Evolutionary conservation across 2,113 vertebrate species (phyloP).

Genomic region (Condylura cristata): DNA sequence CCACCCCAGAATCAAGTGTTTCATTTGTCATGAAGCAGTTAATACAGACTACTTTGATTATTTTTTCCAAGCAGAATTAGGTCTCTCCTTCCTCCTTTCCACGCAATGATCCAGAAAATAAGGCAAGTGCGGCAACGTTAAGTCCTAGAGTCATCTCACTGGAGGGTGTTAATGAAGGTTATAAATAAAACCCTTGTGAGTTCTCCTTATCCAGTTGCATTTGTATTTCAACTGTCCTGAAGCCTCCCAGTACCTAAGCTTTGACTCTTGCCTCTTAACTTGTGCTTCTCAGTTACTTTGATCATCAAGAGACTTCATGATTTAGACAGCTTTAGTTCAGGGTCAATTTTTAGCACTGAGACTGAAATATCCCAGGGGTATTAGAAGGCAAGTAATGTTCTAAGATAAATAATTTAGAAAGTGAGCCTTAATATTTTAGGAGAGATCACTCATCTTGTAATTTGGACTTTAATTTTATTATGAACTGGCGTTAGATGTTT

Average conservation of each 20-base stretch:
- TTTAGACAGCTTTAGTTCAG: neutral
- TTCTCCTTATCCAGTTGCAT: neutral
- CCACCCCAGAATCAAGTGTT: neutral
- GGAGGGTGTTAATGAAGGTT: neutral
- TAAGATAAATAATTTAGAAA: conserved; percentile 76
- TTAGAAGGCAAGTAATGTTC: conserved; percentile 68
- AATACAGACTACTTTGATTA: neutral
- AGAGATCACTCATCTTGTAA: conserved; percentile 51
- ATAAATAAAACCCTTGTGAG: neutral
- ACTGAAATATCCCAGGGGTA: conserved; percentile 47
- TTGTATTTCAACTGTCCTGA: conserved; percentile 22
- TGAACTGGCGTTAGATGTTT: neutral
- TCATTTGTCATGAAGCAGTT: neutral
- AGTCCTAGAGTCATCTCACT: neutral
- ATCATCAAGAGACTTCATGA: conserved; percentile 5
- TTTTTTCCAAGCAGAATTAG: neutral
- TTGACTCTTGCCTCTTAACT: neutral
- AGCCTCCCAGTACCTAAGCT: neutral
- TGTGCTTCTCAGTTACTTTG: neutral
- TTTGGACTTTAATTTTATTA: conserved; percentile 63
- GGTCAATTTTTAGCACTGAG: conserved; percentile 57
- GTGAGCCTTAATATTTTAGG: conserved; percentile 68
- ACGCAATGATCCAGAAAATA: neutral
- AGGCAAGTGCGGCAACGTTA: neutral
- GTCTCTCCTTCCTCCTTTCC: neutral